Evolutionary conservation across 1,140 invertebrate species (phyloP), one percentile per base, ranked within the genome.

Genomic region (Sycophila sp.): DNA sequence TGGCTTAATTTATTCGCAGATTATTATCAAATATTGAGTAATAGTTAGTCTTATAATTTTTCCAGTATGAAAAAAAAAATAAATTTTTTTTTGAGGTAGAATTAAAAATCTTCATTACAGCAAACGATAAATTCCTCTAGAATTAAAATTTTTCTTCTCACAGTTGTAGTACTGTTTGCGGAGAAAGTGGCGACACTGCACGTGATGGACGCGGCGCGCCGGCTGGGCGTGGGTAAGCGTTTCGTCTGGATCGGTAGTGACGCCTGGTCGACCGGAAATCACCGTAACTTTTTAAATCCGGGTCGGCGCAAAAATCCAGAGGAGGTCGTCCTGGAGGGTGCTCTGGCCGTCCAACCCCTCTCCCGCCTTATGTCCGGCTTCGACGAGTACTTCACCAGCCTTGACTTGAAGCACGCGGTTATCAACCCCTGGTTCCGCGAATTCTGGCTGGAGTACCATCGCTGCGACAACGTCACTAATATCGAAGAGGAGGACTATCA

Each of bases 371-470:
- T 90, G 30, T 72, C 76, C 0, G 88, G 88, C 5, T 90, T 90
- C 75, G 87, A 89, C 62, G 79, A 87, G 2, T 89, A 90, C 72
- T 89, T 90, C 65, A 85, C 76, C 0, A 73, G 53, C n/a, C 74
- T 89, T 11, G 77, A 56, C 1, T 76, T 85, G 0, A 73, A 78
- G 0, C 84, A 83, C 62, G 76, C 80, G 19, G 47, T 58, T 2
- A 68, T 81, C 5, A 87, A 89, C 77, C 88, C 88, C 1, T 89
- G 88, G 92, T 91, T 92, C 66, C 68, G 78, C 1, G 92, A 93
- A 77, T 90, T 89, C 73, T 93, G 91, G 92, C 83, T 87, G 42
- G 85, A 87, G 13, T 87, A 89, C 56, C 92, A 92, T 73, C 66
- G 77, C 36, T 89, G 87, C 74, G 71, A 62, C 4, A 59, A 64